These are phyloP conservation scores for Sphecodes monilicornis DNA, from an alignment of 2,888 invertebrate genomes.

Conservation along the genomic window DNA sequence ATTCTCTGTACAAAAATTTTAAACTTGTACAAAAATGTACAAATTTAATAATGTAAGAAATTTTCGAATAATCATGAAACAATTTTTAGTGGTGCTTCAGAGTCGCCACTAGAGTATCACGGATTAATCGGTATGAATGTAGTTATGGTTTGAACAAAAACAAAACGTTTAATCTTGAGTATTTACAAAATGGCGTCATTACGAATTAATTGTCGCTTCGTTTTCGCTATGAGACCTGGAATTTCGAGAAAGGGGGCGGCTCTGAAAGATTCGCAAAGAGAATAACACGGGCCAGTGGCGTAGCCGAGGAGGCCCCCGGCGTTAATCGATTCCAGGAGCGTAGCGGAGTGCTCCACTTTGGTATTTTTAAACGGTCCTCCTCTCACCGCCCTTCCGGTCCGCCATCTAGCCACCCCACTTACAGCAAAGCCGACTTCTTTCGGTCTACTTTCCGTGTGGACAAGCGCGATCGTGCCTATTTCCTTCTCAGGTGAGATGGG, in stretches of 20 bases:
- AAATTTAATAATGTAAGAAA: no score
- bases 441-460: constrained; percentile 77
- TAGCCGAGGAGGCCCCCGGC: constrained; percentile 13
- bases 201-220: no score
- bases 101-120: no score
- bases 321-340: constrained; percentile 62
- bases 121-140: no score
- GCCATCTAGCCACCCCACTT: constrained; percentile 42
- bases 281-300: constrained; percentile 16
- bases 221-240: not conserved
- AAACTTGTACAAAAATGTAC: no score
- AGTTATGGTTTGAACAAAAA: no score
- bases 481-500: constrained; percentile 12
- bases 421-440: constrained; percentile 65
- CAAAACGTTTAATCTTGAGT: no score
- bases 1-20: no score
- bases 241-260: not conserved
- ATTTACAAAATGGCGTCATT: no score
- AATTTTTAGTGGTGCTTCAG: no score
- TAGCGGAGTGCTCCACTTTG: constrained; percentile 77
- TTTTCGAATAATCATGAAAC: no score
- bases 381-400: constrained; percentile 55
- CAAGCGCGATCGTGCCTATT: constrained; percentile 55
- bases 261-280: not conserved
- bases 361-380: constrained; percentile 77